Evolutionary conservation across 2,888 invertebrate genomes (phyloP), one percentile per base, ranked within the genome.

Genomic region (Leuctra nigra): DNA sequence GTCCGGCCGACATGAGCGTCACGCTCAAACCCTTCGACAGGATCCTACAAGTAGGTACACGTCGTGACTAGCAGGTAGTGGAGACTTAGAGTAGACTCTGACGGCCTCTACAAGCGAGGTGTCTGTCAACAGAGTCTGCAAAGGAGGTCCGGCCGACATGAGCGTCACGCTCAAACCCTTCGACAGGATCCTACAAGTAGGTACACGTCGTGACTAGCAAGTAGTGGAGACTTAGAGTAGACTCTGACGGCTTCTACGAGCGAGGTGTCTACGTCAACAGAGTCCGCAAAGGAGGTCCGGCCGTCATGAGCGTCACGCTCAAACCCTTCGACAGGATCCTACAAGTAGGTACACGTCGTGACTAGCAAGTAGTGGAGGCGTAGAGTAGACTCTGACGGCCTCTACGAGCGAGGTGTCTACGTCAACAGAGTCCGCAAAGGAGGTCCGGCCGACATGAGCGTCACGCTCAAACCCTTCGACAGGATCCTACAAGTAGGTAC

Each of bases 361-460:
- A n/a, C n/a, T n/a, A n/a, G n/a, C n/a, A n/a, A n/a, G n/a, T n/a
- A n/a, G n/a, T n/a, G n/a, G n/a, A n/a, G n/a, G n/a, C n/a, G n/a
- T n/a, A n/a, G n/a, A n/a, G n/a, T n/a, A n/a, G n/a, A n/a, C n/a
- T 95, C 95, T 0, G 96, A 97, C 68, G 95, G 95, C 0, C 74
- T 94, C 18, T 92, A 92, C 67, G 94, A 94, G 67, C 82, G 90
- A 58, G 96, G 96, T 0, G 94, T 96, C 4, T 96, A 91, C 69
- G 90, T 96, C 61, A 95, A 94, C 72, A 82, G 94, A 64, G 87
- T 96, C 62, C 78, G 93, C 63, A 86, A 88, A 58, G 91, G 91
- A 0, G 94, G 95, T 0, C 93, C 95, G 0, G 96, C 96, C 2
- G 93, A 95, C 69, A 81, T 84, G 57, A 86, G 85, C 13, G 91